Percentiles rank a stretch among this genome's conserved stretches.
phyloP scores from a whole-genome alignment of 2,888 invertebrate species.

The Plagiodera versicolora region DNA sequence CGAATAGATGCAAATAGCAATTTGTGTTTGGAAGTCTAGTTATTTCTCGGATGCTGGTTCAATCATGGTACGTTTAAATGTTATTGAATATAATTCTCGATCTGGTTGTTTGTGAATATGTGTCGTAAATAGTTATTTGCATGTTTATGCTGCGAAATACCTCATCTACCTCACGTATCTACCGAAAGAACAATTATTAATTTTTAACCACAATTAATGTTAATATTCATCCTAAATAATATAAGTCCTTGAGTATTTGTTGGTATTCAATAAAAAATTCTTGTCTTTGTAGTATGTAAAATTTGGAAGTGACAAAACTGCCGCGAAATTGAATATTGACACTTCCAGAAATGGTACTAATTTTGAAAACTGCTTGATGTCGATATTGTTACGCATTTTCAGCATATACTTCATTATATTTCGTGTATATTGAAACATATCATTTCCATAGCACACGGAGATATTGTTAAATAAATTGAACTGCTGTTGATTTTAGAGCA shows the following conservation, averaged over 20 bases:
- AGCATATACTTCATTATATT: neutral
- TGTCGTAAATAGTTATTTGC: neutral
- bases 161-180: neutral
- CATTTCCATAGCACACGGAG: neutral
- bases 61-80: constrained; percentile 1
- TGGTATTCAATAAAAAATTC: too few relatives aligned
- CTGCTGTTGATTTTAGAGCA: neutral
- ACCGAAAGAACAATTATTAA: too few relatives aligned
- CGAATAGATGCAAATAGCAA: constrained; percentile 4
- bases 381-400: too few relatives aligned
- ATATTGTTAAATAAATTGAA: neutral
- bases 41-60: neutral
- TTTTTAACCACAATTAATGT: too few relatives aligned
- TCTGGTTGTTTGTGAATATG: neutral
- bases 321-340: too few relatives aligned
- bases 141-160: too few relatives aligned
- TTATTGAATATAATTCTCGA: neutral
- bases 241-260: too few relatives aligned
- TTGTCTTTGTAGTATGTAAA: too few relatives aligned
- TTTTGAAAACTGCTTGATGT: too few relatives aligned
- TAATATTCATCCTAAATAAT: too few relatives aligned
- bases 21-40: neutral
- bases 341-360: too few relatives aligned
- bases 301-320: too few relatives aligned
- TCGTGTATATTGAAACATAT: neutral